Evolutionary conservation across 2,797 vertebrate species (phyloP), one percentile per base, ranked within the genome.

Genomic region (Oreortyx pictus): DNA sequence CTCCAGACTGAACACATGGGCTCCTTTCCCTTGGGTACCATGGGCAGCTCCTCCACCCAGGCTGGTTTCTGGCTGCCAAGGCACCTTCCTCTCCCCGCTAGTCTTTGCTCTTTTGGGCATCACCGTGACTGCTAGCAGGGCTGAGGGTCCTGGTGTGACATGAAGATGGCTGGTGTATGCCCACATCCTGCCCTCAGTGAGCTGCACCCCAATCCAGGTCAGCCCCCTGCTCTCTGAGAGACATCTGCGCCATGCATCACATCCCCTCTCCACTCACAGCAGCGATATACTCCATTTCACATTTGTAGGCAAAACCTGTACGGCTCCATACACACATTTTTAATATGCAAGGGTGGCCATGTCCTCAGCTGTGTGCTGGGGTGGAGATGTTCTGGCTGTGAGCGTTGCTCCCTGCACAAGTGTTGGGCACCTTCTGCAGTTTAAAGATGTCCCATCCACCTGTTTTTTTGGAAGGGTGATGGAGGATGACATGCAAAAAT

Each of bases 171-270:
- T 88, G 82, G 70, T 66, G 5, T 5, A 5, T 0, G 3, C 49
- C 77, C 3, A 15, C 1, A 4, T 86, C 70, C 88, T 60, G 61
- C 59, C 72, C 60, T 0, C 0, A 43, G 82, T 54, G 11, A 83
- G 52, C 54, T 1, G 0, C 0, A 0, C 77, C 91, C 4, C 7
- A 50, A 73, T 50, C 29, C 1, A 0, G 59, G 25, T 59, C 80
- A 90, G 74, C 47, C 41, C 11, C 37, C 15, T 0, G 1, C 50
- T 68, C 46, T 73, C 25, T 46, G 31, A 74, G 43, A 66, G 62
- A 46, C 65, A 46, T 61, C 23, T 18, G 5, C 14, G 7, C 25
- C 6, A 5, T 18, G 25, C 35, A 35, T 29, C 37, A 2, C 17
- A 17, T 24, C 61, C 39, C 57, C 62, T 52, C 23, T 17, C 0